These are phyloP conservation scores for Prorops nasuta DNA, from an alignment of 1,140 invertebrate species.

Conservation along the genomic window DNA sequence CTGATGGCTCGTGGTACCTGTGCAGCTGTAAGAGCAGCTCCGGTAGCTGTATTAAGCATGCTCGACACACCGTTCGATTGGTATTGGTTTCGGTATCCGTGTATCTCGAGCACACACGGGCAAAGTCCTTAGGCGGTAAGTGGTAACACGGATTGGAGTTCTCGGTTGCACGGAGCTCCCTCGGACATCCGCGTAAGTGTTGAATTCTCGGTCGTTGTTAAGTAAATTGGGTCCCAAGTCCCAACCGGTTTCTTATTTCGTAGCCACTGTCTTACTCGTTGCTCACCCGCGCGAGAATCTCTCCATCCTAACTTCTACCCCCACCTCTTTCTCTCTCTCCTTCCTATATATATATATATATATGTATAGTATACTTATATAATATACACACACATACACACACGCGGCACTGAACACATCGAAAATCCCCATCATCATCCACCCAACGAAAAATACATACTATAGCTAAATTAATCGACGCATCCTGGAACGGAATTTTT, in stretches of 20 bases:
- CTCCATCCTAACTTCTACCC: not conserved
- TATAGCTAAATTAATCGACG: too few relatives aligned
- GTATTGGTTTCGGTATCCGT: not conserved
- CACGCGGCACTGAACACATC: too few relatives aligned
- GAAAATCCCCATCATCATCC: too few relatives aligned
- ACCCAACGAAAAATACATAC: too few relatives aligned
- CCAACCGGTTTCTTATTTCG: conserved; percentile 57
- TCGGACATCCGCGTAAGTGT: conserved; percentile 53
- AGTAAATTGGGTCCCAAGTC: conserved; percentile 58
- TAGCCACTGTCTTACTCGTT: conserved; percentile 55
- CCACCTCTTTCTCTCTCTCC: not conserved
- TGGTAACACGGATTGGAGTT: conserved; percentile 4
- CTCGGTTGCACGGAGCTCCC: conserved; percentile 11
- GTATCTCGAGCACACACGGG: not conserved
- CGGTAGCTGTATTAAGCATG: too few relatives aligned
- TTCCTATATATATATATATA: too few relatives aligned
- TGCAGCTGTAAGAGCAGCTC: too few relatives aligned
- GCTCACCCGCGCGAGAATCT: conserved; percentile 21
- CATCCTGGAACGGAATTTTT: too few relatives aligned
- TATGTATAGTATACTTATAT: too few relatives aligned
- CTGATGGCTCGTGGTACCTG: too few relatives aligned
- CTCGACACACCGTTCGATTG: too few relatives aligned
- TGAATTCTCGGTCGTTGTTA: conserved; percentile 57
- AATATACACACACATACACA: too few relatives aligned
- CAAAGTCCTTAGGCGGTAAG: conserved; percentile 22